Base-by-base conservation (phyloP, 2,888 invertebrate genomes). In the Cephus rjabovi region DNA sequence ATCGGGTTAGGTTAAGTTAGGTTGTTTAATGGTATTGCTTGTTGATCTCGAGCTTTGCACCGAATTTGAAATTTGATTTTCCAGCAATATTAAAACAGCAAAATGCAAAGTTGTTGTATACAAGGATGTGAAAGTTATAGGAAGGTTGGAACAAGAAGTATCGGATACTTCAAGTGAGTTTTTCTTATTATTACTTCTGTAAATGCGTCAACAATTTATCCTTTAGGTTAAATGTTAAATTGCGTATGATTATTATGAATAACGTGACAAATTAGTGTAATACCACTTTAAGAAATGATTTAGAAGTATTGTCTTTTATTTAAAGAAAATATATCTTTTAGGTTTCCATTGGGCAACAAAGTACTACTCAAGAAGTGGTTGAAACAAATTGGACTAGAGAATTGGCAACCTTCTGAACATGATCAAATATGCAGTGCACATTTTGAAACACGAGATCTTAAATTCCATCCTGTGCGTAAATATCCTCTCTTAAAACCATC, bases 341-440 rank as follows among this genome's bases (percentile, higher is more conserved):
- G 85, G 37, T 86, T 86, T 80, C 85, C 84, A 11, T 9, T 81
- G 30, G 71, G 82, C 56, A 76, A 83, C n/a, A 69, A 80, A 15
- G 69, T 56, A 1, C 80, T 85, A 23, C 69, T 83, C 11, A 75
- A 81, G 40, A 79, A 83, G 75, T 85, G 85, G 85, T 71, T 82
- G 2, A 71, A 37, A 3, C 80, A 82, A 76, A 84, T 84, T 3
- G 75, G 79, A 12, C 75, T 74, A 30, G 69, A 76, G 23, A 75
- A 81, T 69, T 84, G 80, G 79, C 68, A 75, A 23, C 83, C 81
- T 12, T 69, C 77, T 9, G 73, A 77, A 15, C 11, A 70, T 12
- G 78, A 80, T 69, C 75, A 77, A 73, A 83, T 86, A 76, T 85
- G 86, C 78, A 82, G 83, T 69, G 78, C 78, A 33, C 83, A 85